Base-by-base conservation (phyloP, 2,888 invertebrate species). In the Lamproptera curius region DNA sequence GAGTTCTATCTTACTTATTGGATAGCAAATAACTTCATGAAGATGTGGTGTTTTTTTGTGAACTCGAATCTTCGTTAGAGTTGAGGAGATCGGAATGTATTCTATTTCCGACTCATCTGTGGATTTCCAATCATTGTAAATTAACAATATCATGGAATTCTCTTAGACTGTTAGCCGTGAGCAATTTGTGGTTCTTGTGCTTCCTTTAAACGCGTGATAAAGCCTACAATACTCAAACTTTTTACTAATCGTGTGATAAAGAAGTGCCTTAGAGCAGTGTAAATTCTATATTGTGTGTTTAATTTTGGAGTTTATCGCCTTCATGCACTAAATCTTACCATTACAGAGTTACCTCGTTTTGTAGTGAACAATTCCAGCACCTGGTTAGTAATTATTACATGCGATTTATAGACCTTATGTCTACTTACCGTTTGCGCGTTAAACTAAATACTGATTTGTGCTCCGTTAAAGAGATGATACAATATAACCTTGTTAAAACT, bases 71-170 rank as follows among this genome's bases (percentile, higher is more conserved):
- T 93, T 92, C 61, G 94, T 95, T 69, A 94, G 83, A 58, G 93
- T 94, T 40, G 94, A 92, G 56, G 94, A 93, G 66, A 94, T 93
- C 68, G 94, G 94, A 78, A 93, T 92, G 78, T 94, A 95, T 88
- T 95, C 94, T 73, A 94, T 92, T 85, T 92, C 92, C 65, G 92
- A 86, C 70, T 92, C 91, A 89, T 93, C 94, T 93, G 93, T 84
- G 91, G 88, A 91, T 81, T 73, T 71, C 75, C 68, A 83, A 76
- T 69, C 62, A 44, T 50, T 54, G 56, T 56, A n/a, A n/a, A n/a
- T 67, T 80, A 33, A 44, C 28, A 44, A 36, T 20, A n/a, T 10
- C 63, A 71, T 63, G 55, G 65, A 59, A 64, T 61, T 65, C 61
- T 61, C 49, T 39, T 52, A 55, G 61, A 31, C 20, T 63, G 72